phyloP scores from a whole-genome alignment of 2,113 vertebrate species.

The Silurus meridionalis region DNA sequence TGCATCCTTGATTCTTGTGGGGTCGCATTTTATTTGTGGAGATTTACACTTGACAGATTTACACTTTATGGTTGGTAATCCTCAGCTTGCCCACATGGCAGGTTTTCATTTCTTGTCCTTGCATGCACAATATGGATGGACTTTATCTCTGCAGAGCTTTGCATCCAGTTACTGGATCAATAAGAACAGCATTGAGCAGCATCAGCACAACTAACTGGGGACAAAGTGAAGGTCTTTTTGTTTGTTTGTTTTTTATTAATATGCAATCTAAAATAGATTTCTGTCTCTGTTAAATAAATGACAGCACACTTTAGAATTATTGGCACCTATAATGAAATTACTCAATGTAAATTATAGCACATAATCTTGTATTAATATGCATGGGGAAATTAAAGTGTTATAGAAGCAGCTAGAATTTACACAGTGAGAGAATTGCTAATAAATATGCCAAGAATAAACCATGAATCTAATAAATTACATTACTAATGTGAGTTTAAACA shows the following conservation, averaged over 20 bases:
- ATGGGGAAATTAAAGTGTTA: neutral
- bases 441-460: neutral
- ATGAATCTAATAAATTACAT: neutral
- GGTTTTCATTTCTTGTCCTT: neutral
- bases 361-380: neutral
- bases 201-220: conserved; percentile 11
- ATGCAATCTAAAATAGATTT: neutral
- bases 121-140: neutral
- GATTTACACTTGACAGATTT: neutral
- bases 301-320: neutral
- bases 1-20: neutral
- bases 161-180: neutral
- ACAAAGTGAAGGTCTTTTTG: neutral
- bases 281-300: neutral
- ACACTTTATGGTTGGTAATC: neutral
- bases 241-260: neutral
- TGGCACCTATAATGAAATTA: neutral
- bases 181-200: conserved; percentile 26
- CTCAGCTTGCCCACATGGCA: neutral
- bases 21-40: neutral
- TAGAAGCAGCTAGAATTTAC: neutral
- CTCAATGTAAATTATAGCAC: neutral
- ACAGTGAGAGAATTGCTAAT: neutral
- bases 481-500: neutral
- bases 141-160: neutral